Base-by-base conservation (phyloP, 2,797 vertebrate species). In the Echiichthys vipera region DNA sequence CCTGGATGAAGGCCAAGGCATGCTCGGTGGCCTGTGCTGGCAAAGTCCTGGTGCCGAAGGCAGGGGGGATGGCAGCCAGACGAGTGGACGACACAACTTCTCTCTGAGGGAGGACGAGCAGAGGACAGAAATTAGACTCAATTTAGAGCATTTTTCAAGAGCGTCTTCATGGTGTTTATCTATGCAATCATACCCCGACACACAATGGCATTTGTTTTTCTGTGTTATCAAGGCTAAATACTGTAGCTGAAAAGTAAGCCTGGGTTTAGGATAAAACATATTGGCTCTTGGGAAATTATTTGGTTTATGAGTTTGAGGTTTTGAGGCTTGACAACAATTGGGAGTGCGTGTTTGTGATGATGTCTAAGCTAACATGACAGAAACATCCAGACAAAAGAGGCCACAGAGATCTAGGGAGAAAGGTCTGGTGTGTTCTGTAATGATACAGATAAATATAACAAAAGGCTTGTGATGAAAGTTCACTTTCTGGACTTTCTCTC, bases 21-120 rank as follows among this genome's bases (percentile, higher is more conserved):
- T 98, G 97, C 91, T 99, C 97, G 0, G 96, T 96, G 92, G 98
- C 98, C 89, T 99, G 98, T 13, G 95, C 94, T 1, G 96, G 95
- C 73, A 99, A 93, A 49, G 92, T 92, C 3, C 96, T 94, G 25
- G 92, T 95, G 83, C 96, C 95, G 93, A 97, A 99, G 79, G 97
- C 95, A 0, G 96, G 95, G 0, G 97, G 96, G 4, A 98, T 95
- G 10, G 91, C 54, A 0, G 96, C 97, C 87, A 99, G 93, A 79
- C 96, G 96, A 18, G 93, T 89, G 53, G 95, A 92, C 0, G 98
- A 94, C 74, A 99, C 92, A 0, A 93, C 93, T 94, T 99, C 98
- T 93, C 96, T 98, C 98, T 98, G 92, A 72, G 65, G 77, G 66
- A 46, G 65, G 66, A 88, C 5, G 49, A 40, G 27, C 1, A 20